Conservation (phyloP, 1,140 invertebrate species). For the Bombus consobrinus region DNA sequence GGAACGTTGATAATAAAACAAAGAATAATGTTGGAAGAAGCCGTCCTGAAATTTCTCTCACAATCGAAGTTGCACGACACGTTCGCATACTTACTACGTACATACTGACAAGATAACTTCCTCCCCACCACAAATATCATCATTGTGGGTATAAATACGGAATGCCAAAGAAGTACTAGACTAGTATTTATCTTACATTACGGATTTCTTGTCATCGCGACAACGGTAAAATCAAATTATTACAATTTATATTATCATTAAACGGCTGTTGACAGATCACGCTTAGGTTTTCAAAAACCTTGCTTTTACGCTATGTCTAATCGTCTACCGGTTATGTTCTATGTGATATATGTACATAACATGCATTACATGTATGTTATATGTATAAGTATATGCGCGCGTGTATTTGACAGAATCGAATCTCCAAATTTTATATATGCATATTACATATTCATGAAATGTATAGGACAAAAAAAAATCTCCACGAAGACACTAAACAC, state of each 20-base stretch:
- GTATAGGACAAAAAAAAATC: neutral
- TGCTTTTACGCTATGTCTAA: neutral
- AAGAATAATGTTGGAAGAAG: neutral
- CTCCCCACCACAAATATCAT: neutral
- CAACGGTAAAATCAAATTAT: neutral
- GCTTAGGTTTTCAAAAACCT: neutral
- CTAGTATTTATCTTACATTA: neutral
- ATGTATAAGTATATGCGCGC: neutral
- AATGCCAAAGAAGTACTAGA: neutral
- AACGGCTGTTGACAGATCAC: neutral
- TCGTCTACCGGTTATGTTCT: neutral
- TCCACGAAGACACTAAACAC: too few relatives aligned
- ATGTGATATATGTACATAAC: too few relatives aligned
- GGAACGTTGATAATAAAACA: neutral
- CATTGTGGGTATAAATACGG: neutral
- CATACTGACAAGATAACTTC: neutral
- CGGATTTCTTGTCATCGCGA: neutral
- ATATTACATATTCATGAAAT: neutral
- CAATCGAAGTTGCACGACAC: neutral
- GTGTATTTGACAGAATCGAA: neutral
- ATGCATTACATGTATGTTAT: too few relatives aligned
- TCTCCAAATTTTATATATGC: neutral
- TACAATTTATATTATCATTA: neutral
- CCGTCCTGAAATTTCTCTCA: neutral
- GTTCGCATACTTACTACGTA: too few relatives aligned